Evolutionary conservation across 2,113 vertebrate species (phyloP).

Genomic region (Vulpes lagopus): DNA sequence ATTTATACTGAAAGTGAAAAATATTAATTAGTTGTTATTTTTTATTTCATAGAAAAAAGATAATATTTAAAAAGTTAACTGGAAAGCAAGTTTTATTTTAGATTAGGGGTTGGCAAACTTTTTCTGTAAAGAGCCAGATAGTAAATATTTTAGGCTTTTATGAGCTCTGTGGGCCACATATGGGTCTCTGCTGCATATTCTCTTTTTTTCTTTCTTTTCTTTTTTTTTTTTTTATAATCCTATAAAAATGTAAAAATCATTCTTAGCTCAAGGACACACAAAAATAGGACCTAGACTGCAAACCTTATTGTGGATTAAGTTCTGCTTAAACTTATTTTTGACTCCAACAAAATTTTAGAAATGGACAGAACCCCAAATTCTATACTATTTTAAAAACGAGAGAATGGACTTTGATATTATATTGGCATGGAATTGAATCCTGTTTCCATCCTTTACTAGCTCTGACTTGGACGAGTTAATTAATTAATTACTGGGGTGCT

Average conservation of each 20-base stretch:
- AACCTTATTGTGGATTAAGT: not conserved
- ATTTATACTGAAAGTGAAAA: conserved; percentile 35
- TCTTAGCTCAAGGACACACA: not conserved
- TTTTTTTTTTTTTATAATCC: not conserved
- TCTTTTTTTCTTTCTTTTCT: not conserved
- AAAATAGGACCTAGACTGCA: not conserved
- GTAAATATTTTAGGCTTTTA: conserved; percentile 22
- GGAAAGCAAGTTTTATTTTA: not conserved
- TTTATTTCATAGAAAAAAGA: not conserved
- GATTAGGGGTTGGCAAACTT: not conserved
- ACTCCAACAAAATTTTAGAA: conserved; percentile 31
- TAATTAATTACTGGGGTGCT: not conserved
- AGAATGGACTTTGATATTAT: not conserved
- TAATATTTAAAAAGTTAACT: conserved; percentile 16
- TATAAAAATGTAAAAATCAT: conserved; percentile 53
- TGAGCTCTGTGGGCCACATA: not conserved
- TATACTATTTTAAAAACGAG: not conserved
- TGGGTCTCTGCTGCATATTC: not conserved
- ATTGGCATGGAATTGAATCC: not conserved
- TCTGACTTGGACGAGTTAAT: not conserved
- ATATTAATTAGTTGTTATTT: conserved; percentile 15
- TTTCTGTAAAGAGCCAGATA: not conserved
- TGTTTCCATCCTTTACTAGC: not conserved
- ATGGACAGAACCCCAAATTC: not conserved
- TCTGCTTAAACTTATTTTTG: conserved; percentile 15